Evolutionary conservation across 2,797 vertebrate species (phyloP).

Genomic region (Crocidura indochinensis): DNA sequence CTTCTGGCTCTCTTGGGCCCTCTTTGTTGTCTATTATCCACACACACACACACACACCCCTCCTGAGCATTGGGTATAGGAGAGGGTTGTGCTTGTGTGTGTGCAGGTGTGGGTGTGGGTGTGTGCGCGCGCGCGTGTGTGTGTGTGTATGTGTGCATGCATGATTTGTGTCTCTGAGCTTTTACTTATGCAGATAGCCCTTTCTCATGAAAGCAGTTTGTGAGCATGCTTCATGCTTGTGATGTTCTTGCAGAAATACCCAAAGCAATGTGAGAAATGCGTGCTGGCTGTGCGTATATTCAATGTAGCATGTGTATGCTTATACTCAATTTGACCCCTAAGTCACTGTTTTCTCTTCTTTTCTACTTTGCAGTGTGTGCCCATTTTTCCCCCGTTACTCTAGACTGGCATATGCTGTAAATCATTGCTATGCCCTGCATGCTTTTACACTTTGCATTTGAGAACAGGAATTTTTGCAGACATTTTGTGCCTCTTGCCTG

Average conservation of each 20-base stretch:
- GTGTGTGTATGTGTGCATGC: slow-evolving; percentile 63
- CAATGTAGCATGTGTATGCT: slow-evolving; percentile 77
- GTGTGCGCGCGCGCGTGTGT: not conserved
- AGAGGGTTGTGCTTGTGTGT: not conserved
- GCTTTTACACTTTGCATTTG: slow-evolving; percentile 57
- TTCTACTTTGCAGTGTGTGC: slow-evolving; percentile 58
- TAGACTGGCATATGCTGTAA: slow-evolving; percentile 68
- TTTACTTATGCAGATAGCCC: slow-evolving; percentile 52
- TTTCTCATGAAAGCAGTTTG: slow-evolving; percentile 70
- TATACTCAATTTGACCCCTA: slow-evolving; percentile 18
- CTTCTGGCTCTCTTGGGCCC: slow-evolving; percentile 80
- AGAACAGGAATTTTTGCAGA: slow-evolving; percentile 58
- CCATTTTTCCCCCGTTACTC: slow-evolving; percentile 59
- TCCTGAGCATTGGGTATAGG: slow-evolving; percentile 25
- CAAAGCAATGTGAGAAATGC: slow-evolving; percentile 52
- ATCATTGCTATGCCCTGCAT: slow-evolving; percentile 75
- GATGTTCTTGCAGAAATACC: slow-evolving; percentile 53
- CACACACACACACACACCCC: not conserved
- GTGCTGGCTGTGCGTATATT: slow-evolving; percentile 67
- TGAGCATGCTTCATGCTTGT: slow-evolving; percentile 77
- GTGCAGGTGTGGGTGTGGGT: not conserved
- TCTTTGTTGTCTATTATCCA: slow-evolving; percentile 70
- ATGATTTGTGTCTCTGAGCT: slow-evolving; percentile 80
- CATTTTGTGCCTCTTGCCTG: slow-evolving; percentile 63
- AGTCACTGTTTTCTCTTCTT: slow-evolving; percentile 2